Base-by-base conservation (phyloP, 2,888 invertebrate species). In the Amiota communis region DNA sequence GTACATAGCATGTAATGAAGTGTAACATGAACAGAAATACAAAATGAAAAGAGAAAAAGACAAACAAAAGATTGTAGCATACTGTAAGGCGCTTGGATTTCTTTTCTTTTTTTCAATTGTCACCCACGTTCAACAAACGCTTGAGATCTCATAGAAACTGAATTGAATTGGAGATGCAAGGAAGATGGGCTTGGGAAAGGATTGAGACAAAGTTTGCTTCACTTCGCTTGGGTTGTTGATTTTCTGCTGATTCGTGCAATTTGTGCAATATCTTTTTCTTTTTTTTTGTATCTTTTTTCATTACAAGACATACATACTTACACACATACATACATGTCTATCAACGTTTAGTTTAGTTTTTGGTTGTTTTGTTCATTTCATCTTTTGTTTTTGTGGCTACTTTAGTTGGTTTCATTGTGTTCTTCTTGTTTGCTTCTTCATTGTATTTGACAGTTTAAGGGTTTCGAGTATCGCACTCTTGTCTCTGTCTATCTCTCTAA, bases 31-130 rank as follows among this genome's bases (percentile, higher is more conserved):
- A 59, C 59, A 59, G 9, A 59, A 59, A 59, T 15, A 8, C 9
- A 72, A 68, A 47, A 65, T 49, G 48, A 63, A 74, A 48, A 57
- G 20, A 23, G 13, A 15, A 53, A 36, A 13, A 56, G 10, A 23
- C 57, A 72, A n/a, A 15, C 64, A 47, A 1, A 53, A 53, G 13
- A 36, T 36, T 23, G 36, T 57, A 56, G 57, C 56, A 70, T 46
- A 70, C 57, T 57, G 71, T 13, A 70, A 8, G 61, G 70, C 65
- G 61, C 74, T 73, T 67, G 73, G 36, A 74, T 74, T 74, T 72
- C 74, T 75, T 74, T 74, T 72, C 74, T 75, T 75, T 72, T 73
- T 78, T 75, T 76, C 75, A 72, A 79, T 80, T 80, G 81, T 74
- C 74, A 69, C 75, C 73, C 77, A 71, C 71, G 64, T 71, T 71